Evolutionary conservation across 2,113 vertebrate genomes (phyloP), one percentile per base, ranked within the genome.

Genomic region (human (Homo sapiens)): DNA sequence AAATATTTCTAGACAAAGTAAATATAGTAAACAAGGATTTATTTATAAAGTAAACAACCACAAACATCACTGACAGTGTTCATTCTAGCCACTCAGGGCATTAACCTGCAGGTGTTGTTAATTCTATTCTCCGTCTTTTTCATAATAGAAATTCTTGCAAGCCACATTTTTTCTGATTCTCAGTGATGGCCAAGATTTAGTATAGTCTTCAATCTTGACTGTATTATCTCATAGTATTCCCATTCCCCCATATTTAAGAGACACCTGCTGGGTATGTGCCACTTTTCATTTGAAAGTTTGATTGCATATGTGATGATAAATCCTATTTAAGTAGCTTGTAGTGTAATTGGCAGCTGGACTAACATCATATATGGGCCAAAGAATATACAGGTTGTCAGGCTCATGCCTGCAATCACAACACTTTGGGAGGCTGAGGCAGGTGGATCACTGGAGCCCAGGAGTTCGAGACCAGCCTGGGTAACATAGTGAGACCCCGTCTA

Each of bases 1-100:
- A 90, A 97, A 80, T 6, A 89, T 76, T 90, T 93, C 38, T 95
- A 82, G 66, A 59, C 61, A 59, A 81, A 96, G 11, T 93, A 22
- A 89, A 84, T 82, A 72, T 87, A 17, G 40, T 45, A 89, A 59
- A 25, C 61, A 22, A 73, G 6, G 4, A 81, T 91, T 93, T 91
- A 82, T 84, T 93, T 30, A 72, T 18, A 68, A 80, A 57, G 14
- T 64, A 81, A 93, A 59, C 25, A 91, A 50, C 40, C 32, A 38
- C 11, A 90, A 68, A 83, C 84, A 66, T 93, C 64, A 72, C 25
- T 48, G 8, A 64, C 18, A 55, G 52, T 76, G 18, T 72, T 86
- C 75, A 82, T 2, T 76, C 17, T 72, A 78, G 32, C 0, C 7
- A 23, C 30, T 10, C 8, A 59, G 45, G 50, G 78, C 38, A 64